Conservation (phyloP, 1,140 invertebrate species). For the Mycetomoellerius zeteki region DNA sequence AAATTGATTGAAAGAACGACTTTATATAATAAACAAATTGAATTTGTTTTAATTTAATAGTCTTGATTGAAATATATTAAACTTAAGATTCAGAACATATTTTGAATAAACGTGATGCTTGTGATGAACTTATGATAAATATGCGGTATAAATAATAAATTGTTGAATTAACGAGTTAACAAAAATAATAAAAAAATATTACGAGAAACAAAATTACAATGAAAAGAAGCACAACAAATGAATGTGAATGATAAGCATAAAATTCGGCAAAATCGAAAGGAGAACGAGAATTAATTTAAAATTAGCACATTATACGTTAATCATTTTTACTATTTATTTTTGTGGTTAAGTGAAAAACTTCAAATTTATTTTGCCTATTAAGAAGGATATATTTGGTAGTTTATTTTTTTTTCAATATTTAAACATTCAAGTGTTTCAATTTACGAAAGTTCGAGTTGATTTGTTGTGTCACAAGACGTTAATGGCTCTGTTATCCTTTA, state of each 20-base stretch:
- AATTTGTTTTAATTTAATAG: too few species aligned
- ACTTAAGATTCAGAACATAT: too few species aligned
- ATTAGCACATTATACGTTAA: neutral
- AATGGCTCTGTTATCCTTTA: conserved; percentile 17
- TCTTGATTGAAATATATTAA: too few species aligned
- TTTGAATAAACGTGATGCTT: too few species aligned
- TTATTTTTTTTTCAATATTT: neutral
- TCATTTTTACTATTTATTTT: neutral
- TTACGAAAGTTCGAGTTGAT: neutral
- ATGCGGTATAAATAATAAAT: too few species aligned
- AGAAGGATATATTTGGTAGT: neutral
- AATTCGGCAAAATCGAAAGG: neutral
- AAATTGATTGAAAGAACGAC: too few species aligned
- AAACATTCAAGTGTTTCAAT: neutral
- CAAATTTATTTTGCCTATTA: neutral
- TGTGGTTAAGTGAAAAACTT: neutral
- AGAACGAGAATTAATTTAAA: neutral
- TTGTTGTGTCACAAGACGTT: neutral
- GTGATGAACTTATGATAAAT: too few species aligned
- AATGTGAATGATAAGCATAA: neutral
- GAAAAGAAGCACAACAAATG: too few species aligned
- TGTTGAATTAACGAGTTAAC: too few species aligned
- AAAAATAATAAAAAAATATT: too few species aligned
- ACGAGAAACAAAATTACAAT: too few species aligned
- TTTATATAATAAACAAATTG: too few species aligned